phyloP scores from a whole-genome alignment of 2,113 vertebrate genomes.

The Zosterops borbonicus region DNA sequence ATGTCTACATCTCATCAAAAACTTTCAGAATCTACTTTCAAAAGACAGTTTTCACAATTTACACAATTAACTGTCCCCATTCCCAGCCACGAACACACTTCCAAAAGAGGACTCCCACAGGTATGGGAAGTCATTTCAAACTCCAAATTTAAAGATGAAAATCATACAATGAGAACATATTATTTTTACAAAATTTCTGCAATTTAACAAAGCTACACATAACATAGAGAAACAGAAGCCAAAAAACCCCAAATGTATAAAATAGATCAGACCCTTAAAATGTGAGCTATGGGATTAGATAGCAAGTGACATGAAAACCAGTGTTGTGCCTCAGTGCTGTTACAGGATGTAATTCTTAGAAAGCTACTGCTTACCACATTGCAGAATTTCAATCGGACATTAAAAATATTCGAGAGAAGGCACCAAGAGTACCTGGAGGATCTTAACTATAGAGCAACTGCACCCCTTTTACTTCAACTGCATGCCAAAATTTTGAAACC shows the following conservation, averaged over 20 bases:
- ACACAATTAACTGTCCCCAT: neutral
- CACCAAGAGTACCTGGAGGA: neutral
- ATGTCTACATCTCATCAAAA: neutral
- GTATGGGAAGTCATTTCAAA: neutral
- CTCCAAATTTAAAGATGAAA: neutral
- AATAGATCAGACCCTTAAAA: neutral
- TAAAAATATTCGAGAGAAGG: neutral
- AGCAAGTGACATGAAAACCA: neutral
- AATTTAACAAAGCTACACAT: neutral
- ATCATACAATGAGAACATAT: neutral
- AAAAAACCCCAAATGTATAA: neutral
- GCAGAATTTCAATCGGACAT: neutral
- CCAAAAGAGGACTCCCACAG: neutral
- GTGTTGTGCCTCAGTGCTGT: neutral
- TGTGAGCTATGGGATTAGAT: neutral
- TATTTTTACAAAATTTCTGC: neutral
- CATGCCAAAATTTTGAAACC: neutral
- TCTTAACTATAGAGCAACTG: neutral
- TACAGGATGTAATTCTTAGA: neutral
- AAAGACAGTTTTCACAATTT: neutral
- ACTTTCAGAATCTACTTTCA: neutral
- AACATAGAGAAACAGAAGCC: rapidly evolving
- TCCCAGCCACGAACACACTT: neutral
- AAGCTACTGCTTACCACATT: neutral
- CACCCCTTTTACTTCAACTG: neutral